Conservation (phyloP, 2,888 invertebrate species). For the Epistrophe eligans region DNA sequence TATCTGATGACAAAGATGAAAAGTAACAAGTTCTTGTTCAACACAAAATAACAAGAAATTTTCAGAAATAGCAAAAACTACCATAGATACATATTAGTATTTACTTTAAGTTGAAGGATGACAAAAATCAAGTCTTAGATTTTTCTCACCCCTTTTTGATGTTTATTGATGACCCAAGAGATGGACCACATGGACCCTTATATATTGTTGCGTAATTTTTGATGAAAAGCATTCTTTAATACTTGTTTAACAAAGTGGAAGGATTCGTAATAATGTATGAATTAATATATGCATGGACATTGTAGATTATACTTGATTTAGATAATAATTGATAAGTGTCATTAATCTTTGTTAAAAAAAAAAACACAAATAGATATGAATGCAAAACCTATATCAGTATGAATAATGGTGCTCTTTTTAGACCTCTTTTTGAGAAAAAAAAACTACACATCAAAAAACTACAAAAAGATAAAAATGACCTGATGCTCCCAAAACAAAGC, state of each 20-base stretch:
- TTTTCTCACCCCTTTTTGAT: constrained; percentile 56
- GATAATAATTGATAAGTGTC: constrained; percentile 59
- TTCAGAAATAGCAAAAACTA: background rate
- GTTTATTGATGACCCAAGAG: constrained; percentile 68
- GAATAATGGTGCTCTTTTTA: background rate
- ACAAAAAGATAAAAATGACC: background rate
- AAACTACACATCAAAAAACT: background rate
- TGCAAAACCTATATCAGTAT: constrained; percentile 30
- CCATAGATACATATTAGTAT: background rate
- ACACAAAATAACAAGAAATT: constrained; percentile 37
- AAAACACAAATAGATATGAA: constrained; percentile 10
- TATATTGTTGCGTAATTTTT: constrained; percentile 59
- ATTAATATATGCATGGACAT: background rate
- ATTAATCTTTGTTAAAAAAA: constrained; percentile 67
- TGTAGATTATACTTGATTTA: background rate
- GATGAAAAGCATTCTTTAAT: constrained; percentile 36
- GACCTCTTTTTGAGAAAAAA: background rate
- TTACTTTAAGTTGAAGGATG: constrained; percentile 8
- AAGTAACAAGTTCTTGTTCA: constrained; percentile 61
- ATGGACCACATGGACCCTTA: constrained; percentile 51
- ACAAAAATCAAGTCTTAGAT: constrained; percentile 46
- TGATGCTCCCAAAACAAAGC: no score
- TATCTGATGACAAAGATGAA: constrained; percentile 47
- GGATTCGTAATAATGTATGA: constrained; percentile 21
- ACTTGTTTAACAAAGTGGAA: constrained; percentile 68